phyloP scores from a whole-genome alignment of 1,140 invertebrate genomes.

The Cydia splendana region DNA sequence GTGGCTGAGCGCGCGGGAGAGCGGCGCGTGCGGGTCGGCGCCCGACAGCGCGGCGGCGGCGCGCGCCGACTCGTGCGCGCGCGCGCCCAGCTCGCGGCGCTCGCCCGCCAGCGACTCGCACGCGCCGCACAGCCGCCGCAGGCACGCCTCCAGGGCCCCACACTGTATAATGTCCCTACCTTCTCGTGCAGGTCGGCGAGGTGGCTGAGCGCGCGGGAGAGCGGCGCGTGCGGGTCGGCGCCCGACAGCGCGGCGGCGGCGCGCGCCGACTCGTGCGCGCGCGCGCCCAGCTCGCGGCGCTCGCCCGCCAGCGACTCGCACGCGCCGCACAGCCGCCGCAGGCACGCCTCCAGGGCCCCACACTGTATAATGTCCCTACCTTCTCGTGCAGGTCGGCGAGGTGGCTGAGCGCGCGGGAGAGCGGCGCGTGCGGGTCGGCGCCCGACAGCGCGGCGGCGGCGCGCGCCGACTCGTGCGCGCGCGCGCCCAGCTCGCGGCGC shows the following conservation, averaged over 20 bases:
- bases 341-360: constrained; percentile 56
- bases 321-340: constrained; percentile 53
- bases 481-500: constrained; percentile 90
- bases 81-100: too few relatives aligned
- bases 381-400: constrained; percentile 94
- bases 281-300: too few relatives aligned
- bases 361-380: constrained; percentile 50
- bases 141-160: too few relatives aligned
- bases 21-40: constrained; percentile 95
- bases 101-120: too few relatives aligned
- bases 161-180: too few relatives aligned
- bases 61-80: constrained; percentile 51
- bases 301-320: too few relatives aligned
- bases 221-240: constrained; percentile 88
- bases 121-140: too few relatives aligned
- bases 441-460: constrained; percentile 95
- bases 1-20: constrained; percentile 93
- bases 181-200: too few relatives aligned
- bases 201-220: too few relatives aligned
- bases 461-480: constrained; percentile 87
- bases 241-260: constrained; percentile 89
- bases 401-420: constrained; percentile 93
- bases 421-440: constrained; percentile 95
- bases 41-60: constrained; percentile 93
- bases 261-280: too few relatives aligned